Conservation (phyloP, 2,888 invertebrate genomes). For the Agriopis aurantiaria region DNA sequence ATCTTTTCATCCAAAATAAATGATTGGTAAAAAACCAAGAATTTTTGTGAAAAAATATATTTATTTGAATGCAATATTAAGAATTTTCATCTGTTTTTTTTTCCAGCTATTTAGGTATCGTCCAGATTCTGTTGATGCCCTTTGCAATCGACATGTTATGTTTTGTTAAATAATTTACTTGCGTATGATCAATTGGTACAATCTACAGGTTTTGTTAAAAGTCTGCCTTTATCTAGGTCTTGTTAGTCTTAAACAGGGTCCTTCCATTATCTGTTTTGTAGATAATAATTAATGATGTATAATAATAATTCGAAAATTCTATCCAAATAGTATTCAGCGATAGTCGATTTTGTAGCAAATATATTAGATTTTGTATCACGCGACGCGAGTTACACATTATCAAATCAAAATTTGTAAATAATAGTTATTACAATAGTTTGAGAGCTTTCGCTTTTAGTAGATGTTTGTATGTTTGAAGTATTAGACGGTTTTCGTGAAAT, state of each 20-base stretch:
- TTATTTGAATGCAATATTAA: too few relatives aligned
- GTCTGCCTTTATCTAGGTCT: constrained; percentile 59
- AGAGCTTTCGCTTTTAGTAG: constrained; percentile 45
- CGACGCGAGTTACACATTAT: constrained; percentile 53
- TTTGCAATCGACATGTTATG: too few relatives aligned
- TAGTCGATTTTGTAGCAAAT: constrained; percentile 63
- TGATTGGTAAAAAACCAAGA: too few relatives aligned
- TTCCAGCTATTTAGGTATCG: too few relatives aligned
- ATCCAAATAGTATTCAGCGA: constrained; percentile 76
- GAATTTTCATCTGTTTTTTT: too few relatives aligned
- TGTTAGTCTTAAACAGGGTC: constrained; percentile 76
- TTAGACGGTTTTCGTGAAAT: constrained; percentile 36
- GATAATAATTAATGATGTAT: constrained; percentile 61
- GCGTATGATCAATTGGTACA: too few relatives aligned
- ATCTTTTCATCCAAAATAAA: too few relatives aligned
- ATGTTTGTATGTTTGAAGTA: constrained; percentile 42
- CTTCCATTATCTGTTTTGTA: constrained; percentile 74
- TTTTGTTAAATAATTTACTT: too few relatives aligned
- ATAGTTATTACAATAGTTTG: constrained; percentile 50
- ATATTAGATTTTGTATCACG: constrained; percentile 49
- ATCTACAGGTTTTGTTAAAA: constrained; percentile 15
- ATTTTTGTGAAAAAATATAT: too few relatives aligned
- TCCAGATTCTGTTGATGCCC: too few relatives aligned
- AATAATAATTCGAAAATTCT: constrained; percentile 61
- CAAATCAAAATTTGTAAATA: constrained; percentile 39